Base-by-base conservation (phyloP, 2,797 vertebrate species). In the Gastrophryne carolinensis region DNA sequence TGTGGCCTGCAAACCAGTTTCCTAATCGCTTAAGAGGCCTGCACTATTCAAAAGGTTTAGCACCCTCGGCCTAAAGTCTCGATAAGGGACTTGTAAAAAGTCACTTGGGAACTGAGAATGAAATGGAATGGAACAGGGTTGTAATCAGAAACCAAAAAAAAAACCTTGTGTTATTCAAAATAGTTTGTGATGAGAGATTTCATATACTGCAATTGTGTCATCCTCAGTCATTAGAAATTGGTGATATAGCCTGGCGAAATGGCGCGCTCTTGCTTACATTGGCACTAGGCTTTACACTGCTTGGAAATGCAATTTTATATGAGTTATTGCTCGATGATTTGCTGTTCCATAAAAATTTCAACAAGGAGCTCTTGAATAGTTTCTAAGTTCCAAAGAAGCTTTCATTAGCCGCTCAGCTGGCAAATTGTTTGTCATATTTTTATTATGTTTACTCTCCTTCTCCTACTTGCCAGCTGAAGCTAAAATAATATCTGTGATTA, bases 51-150 rank as follows among this genome's bases (percentile, higher is more conserved):
- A n/a, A n/a, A n/a, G n/a, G n/a, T n/a, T n/a, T n/a, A n/a, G n/a
- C n/a, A n/a, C n/a, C n/a, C n/a, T n/a, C n/a, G n/a, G n/a, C n/a
- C 81, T 79, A 62, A 62, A 86, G 83, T 83, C 44, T 80, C 91
- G 90, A 94, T 92, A 91, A 87, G 86, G 85, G 82, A 80, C 89
- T 86, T 83, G 1, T 91, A 88, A 86, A 89, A 87, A 85, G 86
- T 87, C 84, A 86, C 91, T 91, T 88, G 90, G 90, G 90, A 94
- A 91, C 91, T 86, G 89, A 88, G 87, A 82, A 70, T 93, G 91
- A 94, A 86, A 82, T 34, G 90, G 88, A 86, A 82, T 34, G 90
- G 88, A 88, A 84, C 89, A 94, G 92, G 92, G 81, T 88, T 69
- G 78, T 66, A 32, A 64, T 81, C 79, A 70, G 83, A 74, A 82